Base-by-base conservation (phyloP, 2,113 vertebrate species). In the Myotis davidii region DNA sequence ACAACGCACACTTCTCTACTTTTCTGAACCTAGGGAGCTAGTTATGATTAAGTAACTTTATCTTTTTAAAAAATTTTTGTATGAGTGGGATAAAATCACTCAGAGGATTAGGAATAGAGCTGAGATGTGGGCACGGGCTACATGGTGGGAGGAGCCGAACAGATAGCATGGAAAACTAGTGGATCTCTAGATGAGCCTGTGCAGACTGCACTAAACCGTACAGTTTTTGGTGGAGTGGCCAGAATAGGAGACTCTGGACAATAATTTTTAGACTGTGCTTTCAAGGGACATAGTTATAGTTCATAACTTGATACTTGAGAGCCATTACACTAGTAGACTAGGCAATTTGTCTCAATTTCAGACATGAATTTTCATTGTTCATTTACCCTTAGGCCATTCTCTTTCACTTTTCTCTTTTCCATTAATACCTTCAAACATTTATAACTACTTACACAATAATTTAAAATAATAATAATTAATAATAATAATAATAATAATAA, bases 381-480 rank as follows among this genome's bases (percentile, higher is more conserved):
- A 85, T 95, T 64, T 13, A 27, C 56, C 27, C 18, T 45, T 59
- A 85, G 50, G 16, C 67, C 25, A 29, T 45, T 96, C 21, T 72
- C 27, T 85, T 56, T 91, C 18, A 20, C n/a, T 73, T 85, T 88
- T 92, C 88, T 92, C 45, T 65, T 83, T 83, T 85, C 88, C 34
- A 93, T 95, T 95, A 92, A 88, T 88, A 59, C n/a, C 82, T 88
- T 90, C 92, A 89, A 65, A 59, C 34, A 54, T 59, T 91, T 94
- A 65, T 76, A 85, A 78, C 32, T 79, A 93, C 88, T 93, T 84
- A 90, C 20, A 56, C 42, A 88, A 8, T 90, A 90, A 94, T 59
- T 64, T 92, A 67, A 94, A 83, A 86, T 85, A 95, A 56, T 73
- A 97, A 92, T 67, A 90, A 48, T 45, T n/a, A 91, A 85, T 76